Evolutionary conservation across 2,888 invertebrate species (phyloP).

Genomic region (Cactoblastis cactorum): DNA sequence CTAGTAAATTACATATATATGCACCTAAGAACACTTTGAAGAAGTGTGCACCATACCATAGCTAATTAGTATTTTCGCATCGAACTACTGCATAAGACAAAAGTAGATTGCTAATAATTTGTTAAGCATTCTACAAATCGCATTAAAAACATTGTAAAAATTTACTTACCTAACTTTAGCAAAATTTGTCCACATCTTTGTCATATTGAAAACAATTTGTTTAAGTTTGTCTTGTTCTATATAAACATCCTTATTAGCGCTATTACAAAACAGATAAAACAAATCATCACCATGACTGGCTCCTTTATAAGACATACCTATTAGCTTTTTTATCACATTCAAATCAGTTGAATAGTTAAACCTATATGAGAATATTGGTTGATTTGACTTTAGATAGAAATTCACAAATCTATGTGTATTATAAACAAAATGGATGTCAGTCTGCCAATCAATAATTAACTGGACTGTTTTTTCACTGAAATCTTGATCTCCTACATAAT

Average conservation of each 20-base stretch:
- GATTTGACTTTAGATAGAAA: slow-evolving; percentile 22
- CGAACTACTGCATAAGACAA: no score
- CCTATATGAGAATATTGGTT: slow-evolving; percentile 28
- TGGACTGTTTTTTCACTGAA: slow-evolving; percentile 26
- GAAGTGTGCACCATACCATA: no score
- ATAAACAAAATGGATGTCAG: slow-evolving; percentile 30
- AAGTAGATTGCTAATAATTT: no score
- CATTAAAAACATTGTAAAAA: no score
- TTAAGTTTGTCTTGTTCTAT: slow-evolving; percentile 31
- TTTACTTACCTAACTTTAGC: slow-evolving; percentile 49
- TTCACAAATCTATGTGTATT: slow-evolving; percentile 29
- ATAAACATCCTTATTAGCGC: slow-evolving; percentile 38
- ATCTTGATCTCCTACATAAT: slow-evolving; percentile 30
- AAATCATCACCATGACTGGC: slow-evolving; percentile 57
- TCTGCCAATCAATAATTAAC: slow-evolving; percentile 23
- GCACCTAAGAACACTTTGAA: no score
- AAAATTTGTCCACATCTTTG: slow-evolving; percentile 61
- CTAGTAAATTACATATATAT: no score
- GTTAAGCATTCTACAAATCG: no score
- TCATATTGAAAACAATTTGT: slow-evolving; percentile 39
- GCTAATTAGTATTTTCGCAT: no score
- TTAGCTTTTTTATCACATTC: slow-evolving; percentile 30
- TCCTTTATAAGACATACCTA: slow-evolving; percentile 30
- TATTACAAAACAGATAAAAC: slow-evolving; percentile 49
- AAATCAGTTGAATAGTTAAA: slow-evolving; percentile 33